A percentile compares a stretch with the other conserved stretches of the same genome.
Evolutionary conservation across 2,113 vertebrate species (phyloP).

Genomic region (Pituophis catenifer): DNA sequence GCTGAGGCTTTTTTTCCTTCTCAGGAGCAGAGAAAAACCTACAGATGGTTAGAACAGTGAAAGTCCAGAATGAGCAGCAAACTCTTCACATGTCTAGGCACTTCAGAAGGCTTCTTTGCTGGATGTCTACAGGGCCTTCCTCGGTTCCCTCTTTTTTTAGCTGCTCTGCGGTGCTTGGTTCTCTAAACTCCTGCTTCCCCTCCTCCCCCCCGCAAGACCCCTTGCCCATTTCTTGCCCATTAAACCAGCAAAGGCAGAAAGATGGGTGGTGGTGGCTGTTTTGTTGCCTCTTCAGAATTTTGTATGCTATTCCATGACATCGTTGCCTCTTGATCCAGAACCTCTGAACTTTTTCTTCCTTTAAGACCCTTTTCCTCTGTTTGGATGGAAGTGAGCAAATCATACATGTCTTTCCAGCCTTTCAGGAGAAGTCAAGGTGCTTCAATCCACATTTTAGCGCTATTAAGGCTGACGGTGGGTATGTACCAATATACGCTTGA

Average conservation of each 20-base stretch:
- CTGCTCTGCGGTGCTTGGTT: not conserved
- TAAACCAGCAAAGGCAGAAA: not conserved
- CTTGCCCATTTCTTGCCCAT: not conserved
- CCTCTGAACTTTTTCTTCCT: not conserved
- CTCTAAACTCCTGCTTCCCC: not conserved
- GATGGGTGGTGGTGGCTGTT: not conserved
- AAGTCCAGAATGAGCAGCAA: not conserved
- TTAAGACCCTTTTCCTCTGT: not conserved
- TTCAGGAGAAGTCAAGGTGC: accelerated
- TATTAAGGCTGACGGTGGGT: not conserved
- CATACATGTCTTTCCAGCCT: too few species aligned
- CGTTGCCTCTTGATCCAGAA: too few species aligned
- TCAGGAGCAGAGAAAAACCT: not conserved
- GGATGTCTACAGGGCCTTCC: not conserved
- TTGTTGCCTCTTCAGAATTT: too few species aligned
- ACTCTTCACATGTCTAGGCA: not conserved
- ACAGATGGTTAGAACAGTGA: not conserved
- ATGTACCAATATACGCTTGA: not conserved
- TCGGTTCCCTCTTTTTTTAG: not conserved
- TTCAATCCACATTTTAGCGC: not conserved
- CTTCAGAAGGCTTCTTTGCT: not conserved
- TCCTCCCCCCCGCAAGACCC: not conserved
- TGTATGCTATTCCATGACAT: not conserved
- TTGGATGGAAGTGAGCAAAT: not conserved
- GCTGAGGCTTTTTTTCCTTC: too few species aligned